phyloP scores from a whole-genome alignment of 2,888 invertebrate species.

The Punctoribates punctum region DNA sequence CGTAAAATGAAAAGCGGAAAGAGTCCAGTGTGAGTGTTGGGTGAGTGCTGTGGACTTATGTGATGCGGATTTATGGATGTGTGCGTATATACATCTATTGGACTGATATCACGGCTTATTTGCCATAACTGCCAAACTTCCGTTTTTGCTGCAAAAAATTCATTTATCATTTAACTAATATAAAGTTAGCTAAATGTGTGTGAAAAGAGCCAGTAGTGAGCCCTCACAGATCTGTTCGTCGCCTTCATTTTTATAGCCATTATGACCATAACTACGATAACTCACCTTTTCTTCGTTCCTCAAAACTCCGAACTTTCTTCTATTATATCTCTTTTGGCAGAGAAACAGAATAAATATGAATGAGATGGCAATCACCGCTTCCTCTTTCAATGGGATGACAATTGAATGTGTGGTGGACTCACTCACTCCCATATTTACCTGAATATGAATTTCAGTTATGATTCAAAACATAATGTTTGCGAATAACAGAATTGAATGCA shows the following conservation, averaged over 20 bases:
- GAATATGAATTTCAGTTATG: background rate
- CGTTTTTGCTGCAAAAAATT: constrained; percentile 19
- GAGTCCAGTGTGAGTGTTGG: constrained; percentile 5
- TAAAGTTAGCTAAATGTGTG: constrained; percentile 21
- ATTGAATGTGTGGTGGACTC: background rate
- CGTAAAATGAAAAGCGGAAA: background rate
- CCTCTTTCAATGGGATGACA: constrained; percentile 19
- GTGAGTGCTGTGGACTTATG: too few species aligned
- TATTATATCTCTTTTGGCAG: constrained; percentile 24
- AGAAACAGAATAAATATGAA: background rate
- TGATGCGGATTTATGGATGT: constrained; percentile 25
- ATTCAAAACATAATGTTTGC: background rate
- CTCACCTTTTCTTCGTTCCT: constrained; percentile 19
- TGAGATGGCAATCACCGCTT: background rate
- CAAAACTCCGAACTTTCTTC: background rate
- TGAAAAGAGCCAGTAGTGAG: background rate
- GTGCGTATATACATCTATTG: background rate
- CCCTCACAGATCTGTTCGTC: background rate
- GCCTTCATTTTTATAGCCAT: constrained; percentile 1
- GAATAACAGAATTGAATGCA: background rate
- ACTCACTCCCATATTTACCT: constrained; percentile 33
- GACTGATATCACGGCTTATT: constrained; percentile 34
- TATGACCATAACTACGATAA: constrained; percentile 14
- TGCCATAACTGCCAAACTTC: constrained; percentile 26
- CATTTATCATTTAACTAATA: constrained; percentile 27